These are phyloP conservation scores for Choristoneura fumiferana DNA, from an alignment of 1,140 invertebrate species.

Conservation along the genomic window DNA sequence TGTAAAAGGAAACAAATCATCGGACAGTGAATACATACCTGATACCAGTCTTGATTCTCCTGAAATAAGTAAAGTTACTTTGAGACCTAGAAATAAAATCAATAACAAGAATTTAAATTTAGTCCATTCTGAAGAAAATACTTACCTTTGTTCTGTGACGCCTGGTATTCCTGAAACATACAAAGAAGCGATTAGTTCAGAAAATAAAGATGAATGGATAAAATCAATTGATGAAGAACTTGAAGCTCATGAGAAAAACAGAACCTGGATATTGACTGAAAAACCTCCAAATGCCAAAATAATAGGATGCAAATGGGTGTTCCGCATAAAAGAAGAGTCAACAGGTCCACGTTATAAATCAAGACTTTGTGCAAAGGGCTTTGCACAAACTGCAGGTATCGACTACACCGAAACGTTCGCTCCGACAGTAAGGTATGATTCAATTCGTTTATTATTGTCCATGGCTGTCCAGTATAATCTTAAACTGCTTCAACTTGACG, in stretches of 20 bases:
- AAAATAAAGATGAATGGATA: conserved; percentile 29
- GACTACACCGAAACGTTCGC: conserved; percentile 45
- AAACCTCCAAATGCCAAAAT: conserved; percentile 37
- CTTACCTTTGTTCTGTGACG: conserved; percentile 22
- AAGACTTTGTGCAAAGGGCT: conserved; percentile 38
- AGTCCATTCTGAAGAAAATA: conserved; percentile 16
- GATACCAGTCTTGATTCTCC: conserved; percentile 20
- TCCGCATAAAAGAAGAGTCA: conserved; percentile 45
- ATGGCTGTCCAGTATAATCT: conserved; percentile 34
- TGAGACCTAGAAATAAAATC: conserved; percentile 24
- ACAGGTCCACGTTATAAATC: conserved; percentile 33
- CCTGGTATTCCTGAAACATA: conserved; percentile 26
- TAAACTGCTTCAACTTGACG: conserved; percentile 38
- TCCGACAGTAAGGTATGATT: conserved; percentile 35
- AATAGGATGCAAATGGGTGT: conserved; percentile 58
- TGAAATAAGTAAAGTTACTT: conserved; percentile 23
- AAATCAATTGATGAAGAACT: conserved; percentile 45
- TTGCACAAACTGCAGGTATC: conserved; percentile 33
- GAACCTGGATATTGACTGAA: conserved; percentile 44
- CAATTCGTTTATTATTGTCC: conserved; percentile 38
- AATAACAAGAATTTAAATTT: not conserved
- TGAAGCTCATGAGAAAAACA: conserved; percentile 33
- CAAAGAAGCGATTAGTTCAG: conserved; percentile 27
- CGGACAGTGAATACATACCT: conserved; percentile 29
- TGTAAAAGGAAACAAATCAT: conserved; percentile 22